Evolutionary conservation across 2,113 vertebrate species (phyloP).

Genomic region (Heterocephalus glaber): DNA sequence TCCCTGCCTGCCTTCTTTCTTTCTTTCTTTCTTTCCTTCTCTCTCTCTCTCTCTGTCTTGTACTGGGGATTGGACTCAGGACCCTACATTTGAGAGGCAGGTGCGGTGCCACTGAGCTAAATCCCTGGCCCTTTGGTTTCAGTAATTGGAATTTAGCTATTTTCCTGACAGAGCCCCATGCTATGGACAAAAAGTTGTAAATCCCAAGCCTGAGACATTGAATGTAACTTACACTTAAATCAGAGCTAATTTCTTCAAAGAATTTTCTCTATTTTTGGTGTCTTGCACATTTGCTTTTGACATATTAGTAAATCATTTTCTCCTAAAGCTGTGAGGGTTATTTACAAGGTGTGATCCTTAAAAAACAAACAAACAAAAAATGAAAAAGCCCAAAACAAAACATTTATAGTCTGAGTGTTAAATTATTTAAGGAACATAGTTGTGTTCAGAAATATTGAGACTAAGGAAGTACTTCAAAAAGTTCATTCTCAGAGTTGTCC

Average conservation of each 20-base stretch:
- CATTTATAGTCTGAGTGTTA: constrained; percentile 80
- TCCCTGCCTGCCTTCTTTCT: no score
- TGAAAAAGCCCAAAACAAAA: not conserved
- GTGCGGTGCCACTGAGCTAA: no score
- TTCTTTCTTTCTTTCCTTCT: no score
- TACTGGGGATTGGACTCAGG: no score
- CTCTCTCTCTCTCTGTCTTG: no score
- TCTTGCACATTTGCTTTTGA: constrained; percentile 87
- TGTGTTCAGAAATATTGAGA: constrained; percentile 53
- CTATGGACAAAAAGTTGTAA: constrained; percentile 46
- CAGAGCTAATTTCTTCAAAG: constrained; percentile 87
- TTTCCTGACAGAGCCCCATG: not conserved
- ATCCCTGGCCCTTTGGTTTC: no score
- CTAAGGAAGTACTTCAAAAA: constrained; percentile 43
- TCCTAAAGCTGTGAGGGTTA: constrained; percentile 84
- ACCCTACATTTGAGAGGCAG: no score
- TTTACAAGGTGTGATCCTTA: constrained; percentile 28
- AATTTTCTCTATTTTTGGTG: constrained; percentile 87
- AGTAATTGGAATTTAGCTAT: constrained; percentile 11
- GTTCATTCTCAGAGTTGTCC: constrained; percentile 3
- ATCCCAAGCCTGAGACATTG: constrained; percentile 84
- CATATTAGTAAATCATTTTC: constrained; percentile 86
- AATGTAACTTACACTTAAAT: constrained; percentile 84
- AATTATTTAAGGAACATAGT: not conserved
- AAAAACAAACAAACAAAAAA: not conserved